phyloP scores from a whole-genome alignment of 2,888 invertebrate species.

The Tineola bisselliella region DNA sequence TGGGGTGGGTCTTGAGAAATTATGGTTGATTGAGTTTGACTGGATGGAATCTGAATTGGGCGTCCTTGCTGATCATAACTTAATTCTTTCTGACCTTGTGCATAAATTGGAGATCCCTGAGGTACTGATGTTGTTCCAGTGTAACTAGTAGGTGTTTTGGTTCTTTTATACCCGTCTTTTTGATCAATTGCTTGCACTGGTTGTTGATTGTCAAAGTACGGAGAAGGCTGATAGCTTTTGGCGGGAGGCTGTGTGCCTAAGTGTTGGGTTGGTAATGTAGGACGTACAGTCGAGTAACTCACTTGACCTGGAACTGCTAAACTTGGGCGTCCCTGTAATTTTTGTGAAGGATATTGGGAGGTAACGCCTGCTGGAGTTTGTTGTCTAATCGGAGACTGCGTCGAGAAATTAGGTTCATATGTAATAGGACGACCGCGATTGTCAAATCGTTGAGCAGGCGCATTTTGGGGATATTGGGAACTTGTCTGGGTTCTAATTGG shows the following conservation, averaged over 20 bases:
- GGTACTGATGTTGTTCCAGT: not conserved
- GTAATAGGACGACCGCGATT: conserved; percentile 2
- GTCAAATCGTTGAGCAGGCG: conserved; percentile 19
- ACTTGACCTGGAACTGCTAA: too few species aligned
- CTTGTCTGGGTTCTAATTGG: not conserved
- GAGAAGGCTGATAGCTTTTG: not conserved
- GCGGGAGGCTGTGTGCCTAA: conserved; percentile 14
- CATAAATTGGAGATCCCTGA: not conserved
- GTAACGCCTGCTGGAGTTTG: not conserved
- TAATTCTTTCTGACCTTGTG: not conserved
- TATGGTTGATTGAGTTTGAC: not conserved
- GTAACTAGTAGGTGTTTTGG: not conserved
- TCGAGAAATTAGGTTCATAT: not conserved
- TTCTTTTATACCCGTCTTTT: not conserved
- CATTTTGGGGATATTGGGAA: not conserved
- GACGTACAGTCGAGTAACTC: not conserved
- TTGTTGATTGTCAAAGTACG: not conserved
- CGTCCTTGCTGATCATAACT: not conserved
- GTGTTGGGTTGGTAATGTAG: conserved; percentile 7
- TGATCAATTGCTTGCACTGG: not conserved
- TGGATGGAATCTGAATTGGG: not conserved
- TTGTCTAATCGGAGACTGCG: not conserved
- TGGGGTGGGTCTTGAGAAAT: not conserved
- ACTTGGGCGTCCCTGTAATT: too few species aligned
- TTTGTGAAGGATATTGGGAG: not conserved